These are phyloP conservation scores for Calycopis cecrops DNA, from an alignment of 1,140 invertebrate species.

Conservation along the genomic window DNA sequence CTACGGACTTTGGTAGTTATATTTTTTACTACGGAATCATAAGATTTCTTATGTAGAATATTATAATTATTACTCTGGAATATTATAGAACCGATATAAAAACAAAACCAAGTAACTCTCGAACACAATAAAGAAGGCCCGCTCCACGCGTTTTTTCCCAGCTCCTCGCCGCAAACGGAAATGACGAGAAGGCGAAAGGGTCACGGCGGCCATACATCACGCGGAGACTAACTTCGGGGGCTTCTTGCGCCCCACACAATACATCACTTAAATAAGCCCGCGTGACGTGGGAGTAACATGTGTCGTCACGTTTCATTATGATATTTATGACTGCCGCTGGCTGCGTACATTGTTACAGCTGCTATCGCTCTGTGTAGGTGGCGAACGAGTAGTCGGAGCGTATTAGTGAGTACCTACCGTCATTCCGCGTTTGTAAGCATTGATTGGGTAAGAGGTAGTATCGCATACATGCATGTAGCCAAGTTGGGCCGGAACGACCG, in stretches of 20 bases:
- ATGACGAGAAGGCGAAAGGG: conserved; percentile 30
- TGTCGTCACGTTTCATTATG: conserved; percentile 8
- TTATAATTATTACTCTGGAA: too few relatives aligned
- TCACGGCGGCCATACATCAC: conserved; percentile 32
- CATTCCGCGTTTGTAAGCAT: too few relatives aligned
- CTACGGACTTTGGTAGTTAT: too few relatives aligned
- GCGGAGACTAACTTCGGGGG: conserved; percentile 28
- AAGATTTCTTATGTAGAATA: too few relatives aligned
- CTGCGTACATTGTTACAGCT: background rate
- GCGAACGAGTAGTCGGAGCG: too few relatives aligned
- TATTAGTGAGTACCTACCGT: too few relatives aligned
- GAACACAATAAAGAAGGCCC: background rate
- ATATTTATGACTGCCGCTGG: background rate
- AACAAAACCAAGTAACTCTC: background rate
- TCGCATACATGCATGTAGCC: too few relatives aligned
- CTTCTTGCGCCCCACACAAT: conserved; percentile 21
- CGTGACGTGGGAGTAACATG: conserved; percentile 12
- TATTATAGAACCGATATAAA: too few relatives aligned
- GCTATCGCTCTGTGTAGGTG: background rate
- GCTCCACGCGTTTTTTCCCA: background rate
- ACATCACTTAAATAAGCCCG: conserved; percentile 23
- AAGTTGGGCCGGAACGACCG: too few relatives aligned
- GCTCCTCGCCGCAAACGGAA: conserved; percentile 16
- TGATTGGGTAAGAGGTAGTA: too few relatives aligned
- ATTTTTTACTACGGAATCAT: too few relatives aligned